Base-by-base conservation (phyloP, 1,140 invertebrate genomes). In the Drosophila carrolli region DNA sequence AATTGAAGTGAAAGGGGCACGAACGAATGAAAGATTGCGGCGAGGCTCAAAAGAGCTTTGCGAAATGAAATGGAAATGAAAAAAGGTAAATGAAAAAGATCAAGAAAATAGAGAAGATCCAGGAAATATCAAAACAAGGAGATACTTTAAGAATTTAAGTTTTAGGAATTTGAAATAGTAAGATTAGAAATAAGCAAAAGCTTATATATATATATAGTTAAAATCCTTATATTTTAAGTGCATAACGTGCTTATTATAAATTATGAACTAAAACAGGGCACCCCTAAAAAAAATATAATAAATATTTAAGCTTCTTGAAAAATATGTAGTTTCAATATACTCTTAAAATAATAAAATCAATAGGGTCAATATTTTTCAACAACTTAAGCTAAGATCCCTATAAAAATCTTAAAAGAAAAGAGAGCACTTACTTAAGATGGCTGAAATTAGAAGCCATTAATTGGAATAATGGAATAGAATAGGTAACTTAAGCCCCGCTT, bases 31-130 rank as follows among this genome's bases (percentile, higher is more conserved):
- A 54, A 66, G 40, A 54, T 54, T 54, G 59, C 13, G 14, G 14
- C 14, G 48, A 3, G 43, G 63, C 67, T 71, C 67, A 57, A 47
- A 57, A 32, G 68, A 71, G 65, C 51, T 71, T 72, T 50, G 68
- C 37, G 53, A 72, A 71, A 72, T 71, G 66, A 43, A 72, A 72
- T 72, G 66, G 53, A 72, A 72, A 57, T 48, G 40, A 40, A 57
- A 48, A 16, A 29, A 50, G 27, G 43, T 16, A 41, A 44, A 37
- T 27, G n/a, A 14, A 9, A 37, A 16, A 56, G 53, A 50, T 70
- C 67, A 40, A 16, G 23, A 40, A 47, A 19, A 19, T 13, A 14
- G 11, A 2, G 19, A 35, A 4, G 37, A 62, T 58, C 59, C 14
- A 5, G 11, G 1, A 2, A 29, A 9, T 23, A 16, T 62, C 10